Base-by-base conservation (phyloP, 2,797 vertebrate genomes). In the Aplochiton taeniatus region DNA sequence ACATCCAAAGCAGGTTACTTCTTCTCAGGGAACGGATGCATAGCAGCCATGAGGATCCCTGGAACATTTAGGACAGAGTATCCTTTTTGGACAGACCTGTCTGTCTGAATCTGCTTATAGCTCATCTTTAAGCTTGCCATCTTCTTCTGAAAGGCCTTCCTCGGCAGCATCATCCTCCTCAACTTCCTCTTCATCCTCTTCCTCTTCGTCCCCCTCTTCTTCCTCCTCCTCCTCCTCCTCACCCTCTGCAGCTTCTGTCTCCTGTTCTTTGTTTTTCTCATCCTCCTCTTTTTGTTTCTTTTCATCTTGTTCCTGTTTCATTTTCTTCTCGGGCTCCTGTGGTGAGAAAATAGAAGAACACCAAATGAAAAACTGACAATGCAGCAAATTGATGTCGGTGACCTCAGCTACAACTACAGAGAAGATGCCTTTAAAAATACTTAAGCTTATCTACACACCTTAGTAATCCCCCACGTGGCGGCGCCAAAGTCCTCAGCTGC, bases 381-480 rank as follows among this genome's bases (percentile, higher is more conserved):
- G 31, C 31, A 31, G 31, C 6, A 31, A 31, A 31, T 31, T 6
- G 31, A 31, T 6, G 31, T 3, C 6, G 31, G 2, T 2, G 31
- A 31, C 31, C 31, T 31, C 2, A 31, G 31, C 31, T 31, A 31
- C 31, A 31, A 3, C 31, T 31, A 31, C 6, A 31, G 31, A 31
- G 31, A 31, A 31, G 31, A 31, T 31, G 31, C 31, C 2, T 31
- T 31, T 3, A 31, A 31, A 31, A 31, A 3, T 31, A 31, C 31
- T 31, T 31, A 3, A 31, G 2, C 31, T 31, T 31, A 31, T 31
- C 1, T 56, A 4, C 58, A 78, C 88, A 94, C 92, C 88, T 94
- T 94, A 77, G 92, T 95, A 65, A 66, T 79, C 11, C 91, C 91
- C 94, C 90, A 94, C 0, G 86, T 94, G 77, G 93, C 89, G n/a